These are phyloP conservation scores for Drosophila persimilis DNA, from an alignment of 1,140 invertebrate species.

Conservation along the genomic window DNA sequence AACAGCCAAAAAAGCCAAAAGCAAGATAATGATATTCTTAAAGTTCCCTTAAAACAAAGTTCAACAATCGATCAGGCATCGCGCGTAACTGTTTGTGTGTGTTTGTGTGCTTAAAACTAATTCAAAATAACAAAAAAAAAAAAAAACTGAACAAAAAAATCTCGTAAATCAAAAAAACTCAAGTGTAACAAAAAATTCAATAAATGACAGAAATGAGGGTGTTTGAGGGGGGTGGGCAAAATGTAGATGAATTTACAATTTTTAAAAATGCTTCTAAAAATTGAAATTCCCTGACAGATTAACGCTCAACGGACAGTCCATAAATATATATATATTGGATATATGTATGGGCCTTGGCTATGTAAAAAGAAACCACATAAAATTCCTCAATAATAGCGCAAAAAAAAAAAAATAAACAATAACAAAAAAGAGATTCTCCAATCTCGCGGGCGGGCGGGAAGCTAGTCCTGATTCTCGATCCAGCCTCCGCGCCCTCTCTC, in stretches of 20 bases:
- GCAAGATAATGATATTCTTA: constrained; percentile 8
- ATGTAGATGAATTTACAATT: constrained; percentile 71
- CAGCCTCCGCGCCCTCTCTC: constrained; percentile 8
- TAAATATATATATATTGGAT: constrained; percentile 42
- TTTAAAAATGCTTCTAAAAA: constrained; percentile 73
- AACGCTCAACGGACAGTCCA: constrained; percentile 61
- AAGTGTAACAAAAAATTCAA: constrained; percentile 60
- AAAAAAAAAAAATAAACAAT: constrained; percentile 35
- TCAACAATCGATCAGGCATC: constrained; percentile 56
- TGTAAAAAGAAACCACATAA: constrained; percentile 75
- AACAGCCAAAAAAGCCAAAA: constrained; percentile 54
- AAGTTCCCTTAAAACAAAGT: constrained; percentile 51
- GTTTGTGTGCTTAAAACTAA: constrained; percentile 38
- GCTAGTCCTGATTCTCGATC: constrained; percentile 9
- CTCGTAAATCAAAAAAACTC: constrained; percentile 35
- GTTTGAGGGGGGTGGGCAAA: constrained; percentile 1
- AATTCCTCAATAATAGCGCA: constrained; percentile 77
- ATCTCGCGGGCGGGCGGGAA: constrained; percentile 7
- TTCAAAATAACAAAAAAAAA: constrained; percentile 48
- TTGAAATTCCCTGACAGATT: constrained; percentile 62
- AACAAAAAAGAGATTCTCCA: constrained; percentile 37
- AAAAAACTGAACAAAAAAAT: constrained; percentile 52
- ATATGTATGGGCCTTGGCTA: constrained; percentile 45
- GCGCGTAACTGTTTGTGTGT: constrained; percentile 9
- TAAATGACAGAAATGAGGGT: constrained; percentile 48